Conservation (phyloP, 1,140 invertebrate genomes). For the Saccostrea echinata region DNA sequence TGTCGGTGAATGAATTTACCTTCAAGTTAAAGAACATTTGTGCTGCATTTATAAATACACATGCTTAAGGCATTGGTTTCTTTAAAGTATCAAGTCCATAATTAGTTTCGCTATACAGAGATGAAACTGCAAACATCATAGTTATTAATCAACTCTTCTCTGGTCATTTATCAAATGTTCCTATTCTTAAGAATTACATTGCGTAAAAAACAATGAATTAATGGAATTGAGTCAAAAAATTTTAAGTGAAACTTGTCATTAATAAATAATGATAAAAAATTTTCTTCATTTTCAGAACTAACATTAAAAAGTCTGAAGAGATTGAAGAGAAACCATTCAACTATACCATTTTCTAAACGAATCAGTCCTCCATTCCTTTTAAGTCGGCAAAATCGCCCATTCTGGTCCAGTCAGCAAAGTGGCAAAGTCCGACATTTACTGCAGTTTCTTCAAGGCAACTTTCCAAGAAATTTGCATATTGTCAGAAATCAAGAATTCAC, state of each 20-base stretch:
- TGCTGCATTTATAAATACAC: too few relatives aligned
- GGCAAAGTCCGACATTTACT: neutral
- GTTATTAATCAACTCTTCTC: neutral
- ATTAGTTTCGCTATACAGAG: neutral
- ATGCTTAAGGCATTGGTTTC: too few relatives aligned
- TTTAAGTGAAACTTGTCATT: neutral
- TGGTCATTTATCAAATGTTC: neutral
- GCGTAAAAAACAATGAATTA: neutral
- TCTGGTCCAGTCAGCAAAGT: neutral
- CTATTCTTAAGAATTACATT: neutral
- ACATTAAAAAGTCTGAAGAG: neutral
- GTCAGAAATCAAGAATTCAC: neutral
- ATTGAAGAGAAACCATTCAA: neutral
- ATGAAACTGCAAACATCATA: constrained; percentile 2
- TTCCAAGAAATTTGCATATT: neutral
- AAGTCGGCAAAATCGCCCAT: neutral
- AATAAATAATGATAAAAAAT: neutral
- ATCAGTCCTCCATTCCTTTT: neutral
- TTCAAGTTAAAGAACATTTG: too few relatives aligned
- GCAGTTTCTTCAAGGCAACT: constrained; percentile 4
- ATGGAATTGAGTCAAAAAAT: neutral
- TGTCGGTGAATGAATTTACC: too few relatives aligned
- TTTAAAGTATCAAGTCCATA: neutral
- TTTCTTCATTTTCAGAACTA: neutral
- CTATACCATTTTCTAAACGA: neutral